These are phyloP conservation scores for Drosophila biarmipes DNA, from an alignment of 1,140 invertebrate genomes.

Conservation along the genomic window DNA sequence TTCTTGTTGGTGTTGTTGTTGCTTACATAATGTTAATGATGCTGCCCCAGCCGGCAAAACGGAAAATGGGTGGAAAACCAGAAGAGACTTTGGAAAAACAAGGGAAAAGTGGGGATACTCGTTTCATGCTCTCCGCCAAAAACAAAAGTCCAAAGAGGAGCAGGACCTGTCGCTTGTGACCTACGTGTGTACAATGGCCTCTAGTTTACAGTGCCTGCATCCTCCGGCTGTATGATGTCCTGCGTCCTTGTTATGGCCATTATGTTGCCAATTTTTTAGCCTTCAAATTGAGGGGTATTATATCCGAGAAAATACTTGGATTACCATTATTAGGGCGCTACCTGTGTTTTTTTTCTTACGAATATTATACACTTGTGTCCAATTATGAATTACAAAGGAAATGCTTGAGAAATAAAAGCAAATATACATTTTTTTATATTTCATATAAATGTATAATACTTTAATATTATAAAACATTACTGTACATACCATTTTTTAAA, in stretches of 20 bases:
- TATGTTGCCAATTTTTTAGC: background rate
- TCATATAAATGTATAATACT: too few relatives aligned
- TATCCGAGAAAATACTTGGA: background rate
- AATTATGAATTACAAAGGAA: too few relatives aligned
- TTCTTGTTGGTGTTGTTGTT: slow-evolving; percentile 37
- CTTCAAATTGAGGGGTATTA: slow-evolving; percentile 1
- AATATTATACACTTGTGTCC: background rate
- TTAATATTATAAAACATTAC: too few relatives aligned
- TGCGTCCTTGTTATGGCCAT: slow-evolving; percentile 13
- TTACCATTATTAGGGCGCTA: background rate
- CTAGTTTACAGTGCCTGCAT: slow-evolving; percentile 41
- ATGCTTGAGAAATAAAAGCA: too few relatives aligned
- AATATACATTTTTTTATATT: too few relatives aligned
- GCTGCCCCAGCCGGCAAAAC: slow-evolving; percentile 58
- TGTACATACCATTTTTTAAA: too few relatives aligned
- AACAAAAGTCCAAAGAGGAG: slow-evolving; percentile 63
- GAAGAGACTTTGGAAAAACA: background rate
- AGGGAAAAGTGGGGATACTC: slow-evolving; percentile 37
- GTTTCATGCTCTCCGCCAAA: slow-evolving; percentile 73
- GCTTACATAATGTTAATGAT: slow-evolving; percentile 81
- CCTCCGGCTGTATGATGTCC: slow-evolving; percentile 14
- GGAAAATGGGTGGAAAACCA: slow-evolving; percentile 28
- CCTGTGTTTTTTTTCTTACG: background rate
- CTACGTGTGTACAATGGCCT: slow-evolving; percentile 34
- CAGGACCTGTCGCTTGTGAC: slow-evolving; percentile 40